Percentiles rank a stretch among this genome's conserved stretches.
Evolutionary conservation across 2,797 vertebrate genomes (phyloP).

Genomic region (Tiaroga cobitis): DNA sequence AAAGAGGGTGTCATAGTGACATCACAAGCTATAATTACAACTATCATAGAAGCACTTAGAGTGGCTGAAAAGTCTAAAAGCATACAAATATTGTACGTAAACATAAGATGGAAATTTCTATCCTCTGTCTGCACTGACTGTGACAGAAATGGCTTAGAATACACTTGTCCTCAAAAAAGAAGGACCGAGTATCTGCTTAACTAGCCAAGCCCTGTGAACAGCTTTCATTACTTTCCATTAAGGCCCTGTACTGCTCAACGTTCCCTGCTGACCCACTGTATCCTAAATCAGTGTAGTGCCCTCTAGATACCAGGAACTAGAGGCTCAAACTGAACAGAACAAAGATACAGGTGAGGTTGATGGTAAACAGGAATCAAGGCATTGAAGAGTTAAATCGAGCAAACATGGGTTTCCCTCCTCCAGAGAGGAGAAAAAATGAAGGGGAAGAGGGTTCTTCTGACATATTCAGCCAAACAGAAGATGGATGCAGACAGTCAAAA

Average conservation of each 20-base stretch:
- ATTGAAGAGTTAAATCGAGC: conserved; percentile 47
- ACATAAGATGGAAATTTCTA: conserved; percentile 57
- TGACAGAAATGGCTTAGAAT: conserved; percentile 54
- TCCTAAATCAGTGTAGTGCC: conserved; percentile 64
- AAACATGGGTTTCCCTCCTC: conserved; percentile 70
- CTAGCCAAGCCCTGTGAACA: conserved; percentile 56
- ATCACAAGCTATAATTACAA: conserved; percentile 58
- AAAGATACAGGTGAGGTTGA: conserved; percentile 62
- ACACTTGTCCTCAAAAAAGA: conserved; percentile 55
- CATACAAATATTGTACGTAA: conserved; percentile 66
- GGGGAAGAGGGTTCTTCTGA: conserved; percentile 52
- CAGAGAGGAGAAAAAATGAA: conserved; percentile 69
- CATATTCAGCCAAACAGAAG: conserved; percentile 76
- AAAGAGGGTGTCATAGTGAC: conserved; percentile 58
- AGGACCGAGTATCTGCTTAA: conserved; percentile 58
- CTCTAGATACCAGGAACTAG: conserved; percentile 56
- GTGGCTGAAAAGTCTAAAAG: conserved; percentile 55
- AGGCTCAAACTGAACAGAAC: conserved; percentile 67
- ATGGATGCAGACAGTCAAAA: conserved; percentile 73
- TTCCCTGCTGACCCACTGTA: conserved; percentile 60
- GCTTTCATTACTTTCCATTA: conserved; percentile 55
- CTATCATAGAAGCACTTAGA: conserved; percentile 60
- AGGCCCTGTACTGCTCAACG: conserved; percentile 55
- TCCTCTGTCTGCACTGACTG: conserved; percentile 61
- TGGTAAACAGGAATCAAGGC: conserved; percentile 61